Evolutionary conservation across 2,888 invertebrate species (phyloP).

Genomic region (Phaedon cochleariae): DNA sequence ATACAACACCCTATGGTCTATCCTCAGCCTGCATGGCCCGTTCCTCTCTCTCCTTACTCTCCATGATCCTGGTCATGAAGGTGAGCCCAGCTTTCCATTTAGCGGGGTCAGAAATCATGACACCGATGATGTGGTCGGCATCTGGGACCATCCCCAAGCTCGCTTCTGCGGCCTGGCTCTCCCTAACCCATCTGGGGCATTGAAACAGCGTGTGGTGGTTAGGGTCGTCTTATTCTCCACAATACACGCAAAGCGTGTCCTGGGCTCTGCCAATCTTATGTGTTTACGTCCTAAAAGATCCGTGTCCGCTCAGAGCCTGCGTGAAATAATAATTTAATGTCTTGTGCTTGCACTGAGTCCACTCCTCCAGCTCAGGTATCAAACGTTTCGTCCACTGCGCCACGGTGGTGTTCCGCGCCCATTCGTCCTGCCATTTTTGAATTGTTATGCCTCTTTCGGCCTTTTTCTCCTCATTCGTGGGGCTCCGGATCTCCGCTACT

Average conservation of each 20-base stretch:
- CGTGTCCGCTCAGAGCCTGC: constrained; percentile 20
- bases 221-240: constrained; percentile 14
- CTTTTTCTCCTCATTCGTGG: too few relatives aligned
- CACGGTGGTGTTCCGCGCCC: too few relatives aligned
- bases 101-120: neutral
- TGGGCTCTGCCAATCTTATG: constrained; percentile 20
- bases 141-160: neutral
- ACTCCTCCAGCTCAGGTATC: too few relatives aligned
- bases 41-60: constrained; percentile 13
- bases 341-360: too few relatives aligned
- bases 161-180: neutral
- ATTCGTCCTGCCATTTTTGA: too few relatives aligned
- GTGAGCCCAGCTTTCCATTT: neutral
- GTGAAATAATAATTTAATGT: constrained; percentile 15
- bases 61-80: constrained; percentile 1
- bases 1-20: too few relatives aligned
- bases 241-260: constrained; percentile 13
- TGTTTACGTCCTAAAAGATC: constrained; percentile 20
- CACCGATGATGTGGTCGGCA: neutral
- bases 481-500: too few relatives aligned
- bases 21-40: neutral
- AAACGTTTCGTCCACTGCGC: too few relatives aligned
- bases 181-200: constrained; percentile 14
- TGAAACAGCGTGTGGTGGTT: constrained; percentile 24
- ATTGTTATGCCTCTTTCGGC: too few relatives aligned